Base-by-base conservation (phyloP, 2,888 invertebrate species). In the Macaria notata region DNA sequence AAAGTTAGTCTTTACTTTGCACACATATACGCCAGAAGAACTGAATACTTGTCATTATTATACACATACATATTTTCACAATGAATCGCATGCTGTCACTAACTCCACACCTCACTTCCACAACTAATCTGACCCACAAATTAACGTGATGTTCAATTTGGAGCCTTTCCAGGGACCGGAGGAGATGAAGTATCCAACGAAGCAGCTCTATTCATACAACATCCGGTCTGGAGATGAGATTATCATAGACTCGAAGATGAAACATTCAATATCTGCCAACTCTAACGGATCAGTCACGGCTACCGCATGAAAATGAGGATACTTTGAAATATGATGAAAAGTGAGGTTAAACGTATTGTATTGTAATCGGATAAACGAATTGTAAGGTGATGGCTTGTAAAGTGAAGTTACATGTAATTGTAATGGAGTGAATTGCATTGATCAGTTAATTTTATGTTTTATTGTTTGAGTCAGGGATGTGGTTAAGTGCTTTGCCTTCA, bases 201-300 rank as follows among this genome's bases (percentile, higher is more conserved):
- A 98, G 79, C 96, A 96, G 81, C 93, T 98, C 30, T 98, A 98
- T 84, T 96, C 97, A 60, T 98, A 98, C 88, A 97, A 97, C 85
- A 96, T 98, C 62, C 92, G 95, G 65, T 95, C 96, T 59, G 98
- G 97, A 8, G 98, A 98, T 84, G 97, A 97, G 84, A 97, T 98
- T 72, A 96, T 97, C 66, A 95, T 98, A 62, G 97, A 97, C 81
- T 95, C 94, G 61, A 97, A 97, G 81, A 84, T 93, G 66, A 94
- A 94, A 77, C 92, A 93, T 68, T 91, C 88, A 6, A 71, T 85
- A 61, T 89, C 88, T 0, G 74, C 73, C 38, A 87, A 81, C 59
- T 86, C 88, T 4, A 59, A 66, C 47, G 56, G 56, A n/a, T 52
- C 60, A n/a, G 51, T 51, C 6, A 31, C 55, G 6, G 44, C 58